These are phyloP conservation scores for Phalacrocorax pelagicus DNA, from an alignment of 2,113 vertebrate genomes.

Conservation along the genomic window DNA sequence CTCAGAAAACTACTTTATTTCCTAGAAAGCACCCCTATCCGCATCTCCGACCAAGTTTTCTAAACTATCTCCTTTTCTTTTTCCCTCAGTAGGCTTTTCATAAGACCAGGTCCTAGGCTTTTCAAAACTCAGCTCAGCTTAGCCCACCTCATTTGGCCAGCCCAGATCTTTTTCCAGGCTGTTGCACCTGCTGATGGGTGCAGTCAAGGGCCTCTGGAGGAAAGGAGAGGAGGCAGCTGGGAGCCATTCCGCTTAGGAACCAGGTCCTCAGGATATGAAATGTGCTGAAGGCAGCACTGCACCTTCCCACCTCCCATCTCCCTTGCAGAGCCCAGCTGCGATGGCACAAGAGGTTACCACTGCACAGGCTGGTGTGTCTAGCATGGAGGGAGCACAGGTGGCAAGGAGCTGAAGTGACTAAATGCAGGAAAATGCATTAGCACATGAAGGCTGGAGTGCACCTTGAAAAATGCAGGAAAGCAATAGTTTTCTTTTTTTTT, in stretches of 20 bases:
- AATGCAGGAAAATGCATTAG: background rate
- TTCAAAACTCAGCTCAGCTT: background rate
- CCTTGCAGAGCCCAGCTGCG: background rate
- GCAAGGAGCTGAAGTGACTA: background rate
- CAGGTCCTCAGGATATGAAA: background rate
- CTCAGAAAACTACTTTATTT: background rate
- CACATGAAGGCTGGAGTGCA: background rate
- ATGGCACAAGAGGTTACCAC: fast-evolving
- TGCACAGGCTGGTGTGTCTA: fast-evolving
- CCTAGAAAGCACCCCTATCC: background rate
- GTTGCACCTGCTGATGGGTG: no score
- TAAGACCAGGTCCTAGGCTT: no score
- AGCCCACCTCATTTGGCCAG: background rate
- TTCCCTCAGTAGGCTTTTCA: background rate
- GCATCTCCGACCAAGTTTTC: background rate
- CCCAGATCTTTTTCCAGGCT: background rate
- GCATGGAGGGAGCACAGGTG: fast-evolving
- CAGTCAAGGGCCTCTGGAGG: background rate
- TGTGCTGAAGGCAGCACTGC: background rate
- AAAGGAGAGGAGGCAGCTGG: background rate
- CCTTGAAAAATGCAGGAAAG: background rate
- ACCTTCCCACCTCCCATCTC: background rate
- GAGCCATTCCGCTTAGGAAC: background rate
- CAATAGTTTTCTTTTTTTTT: background rate
- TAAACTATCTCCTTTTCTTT: background rate